A percentile compares a stretch with the other conserved stretches of the same genome.
phyloP scores from a whole-genome alignment of 1,140 invertebrate genomes.

The Matsumurasca onukii region DNA sequence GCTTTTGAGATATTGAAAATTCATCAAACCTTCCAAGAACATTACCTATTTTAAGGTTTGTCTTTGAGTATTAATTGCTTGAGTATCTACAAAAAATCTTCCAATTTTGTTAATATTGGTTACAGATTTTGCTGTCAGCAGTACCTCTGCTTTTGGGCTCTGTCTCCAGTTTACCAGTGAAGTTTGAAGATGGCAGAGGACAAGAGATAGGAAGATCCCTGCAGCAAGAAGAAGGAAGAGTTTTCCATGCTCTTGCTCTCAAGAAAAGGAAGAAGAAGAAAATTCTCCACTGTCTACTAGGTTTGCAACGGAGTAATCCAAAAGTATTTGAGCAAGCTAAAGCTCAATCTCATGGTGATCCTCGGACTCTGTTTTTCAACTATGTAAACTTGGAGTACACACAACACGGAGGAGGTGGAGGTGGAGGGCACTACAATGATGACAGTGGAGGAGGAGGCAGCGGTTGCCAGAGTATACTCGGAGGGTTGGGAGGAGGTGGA shows the following conservation, averaged over 20 bases:
- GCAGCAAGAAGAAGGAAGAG: not conserved
- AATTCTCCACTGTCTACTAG: constrained; percentile 20
- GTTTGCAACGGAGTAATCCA: not conserved
- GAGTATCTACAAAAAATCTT: no score
- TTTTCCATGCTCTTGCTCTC: constrained; percentile 9
- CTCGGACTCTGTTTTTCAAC: constrained; percentile 14
- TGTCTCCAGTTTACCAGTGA: not conserved
- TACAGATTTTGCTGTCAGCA: not conserved
- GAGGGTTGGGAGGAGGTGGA: not conserved
- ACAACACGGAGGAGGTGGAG: constrained; percentile 9
- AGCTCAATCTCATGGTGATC: not conserved
- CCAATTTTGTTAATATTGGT: no score
- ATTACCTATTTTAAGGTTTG: no score
- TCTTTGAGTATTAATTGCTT: no score
- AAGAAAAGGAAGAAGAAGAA: constrained; percentile 26
- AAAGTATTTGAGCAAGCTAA: no score
- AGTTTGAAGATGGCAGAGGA: not conserved
- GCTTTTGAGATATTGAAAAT: no score
- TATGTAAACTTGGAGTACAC: constrained; percentile 13
- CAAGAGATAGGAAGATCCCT: not conserved
- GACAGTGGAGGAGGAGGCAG: not conserved
- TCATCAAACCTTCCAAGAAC: no score
- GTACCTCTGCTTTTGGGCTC: not conserved
- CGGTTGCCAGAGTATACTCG: not conserved
- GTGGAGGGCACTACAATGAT: constrained; percentile 4